Conservation (phyloP, 2,113 vertebrate genomes). For the Limnothrissa miodon region DNA sequence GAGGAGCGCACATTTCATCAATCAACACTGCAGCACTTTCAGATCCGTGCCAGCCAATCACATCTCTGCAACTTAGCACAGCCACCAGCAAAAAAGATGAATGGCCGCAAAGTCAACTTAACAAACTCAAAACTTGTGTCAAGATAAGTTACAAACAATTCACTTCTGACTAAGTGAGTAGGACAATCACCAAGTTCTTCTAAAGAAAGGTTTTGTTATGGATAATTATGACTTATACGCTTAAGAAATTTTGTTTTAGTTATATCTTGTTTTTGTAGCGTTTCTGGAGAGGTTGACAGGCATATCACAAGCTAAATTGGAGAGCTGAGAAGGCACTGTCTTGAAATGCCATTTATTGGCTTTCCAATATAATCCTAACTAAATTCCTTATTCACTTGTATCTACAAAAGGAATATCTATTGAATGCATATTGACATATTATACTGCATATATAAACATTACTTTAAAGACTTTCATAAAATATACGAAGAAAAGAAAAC, state of each 20-base stretch:
- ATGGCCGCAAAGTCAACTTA: not conserved
- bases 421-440: not conserved
- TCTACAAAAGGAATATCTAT: not conserved
- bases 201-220: not conserved
- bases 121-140: not conserved
- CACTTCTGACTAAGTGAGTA: not conserved
- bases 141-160: not conserved
- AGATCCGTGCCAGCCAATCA: not conserved
- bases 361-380: not conserved
- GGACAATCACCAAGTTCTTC: not conserved
- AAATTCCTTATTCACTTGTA: not conserved
- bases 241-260: not conserved
- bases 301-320: not conserved
- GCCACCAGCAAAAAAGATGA: not conserved
- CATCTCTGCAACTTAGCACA: not conserved
- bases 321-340: not conserved
- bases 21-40: constrained; percentile 1
- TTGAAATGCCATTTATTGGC: not conserved
- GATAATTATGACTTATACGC: not conserved
- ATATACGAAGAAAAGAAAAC: not conserved
- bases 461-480: not conserved
- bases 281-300: not conserved
- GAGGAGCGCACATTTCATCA: constrained; percentile 9
- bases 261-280: not conserved
- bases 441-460: not conserved